Base-by-base conservation (phyloP, 1,140 invertebrate species). In the Macrobrachium nipponense region DNA sequence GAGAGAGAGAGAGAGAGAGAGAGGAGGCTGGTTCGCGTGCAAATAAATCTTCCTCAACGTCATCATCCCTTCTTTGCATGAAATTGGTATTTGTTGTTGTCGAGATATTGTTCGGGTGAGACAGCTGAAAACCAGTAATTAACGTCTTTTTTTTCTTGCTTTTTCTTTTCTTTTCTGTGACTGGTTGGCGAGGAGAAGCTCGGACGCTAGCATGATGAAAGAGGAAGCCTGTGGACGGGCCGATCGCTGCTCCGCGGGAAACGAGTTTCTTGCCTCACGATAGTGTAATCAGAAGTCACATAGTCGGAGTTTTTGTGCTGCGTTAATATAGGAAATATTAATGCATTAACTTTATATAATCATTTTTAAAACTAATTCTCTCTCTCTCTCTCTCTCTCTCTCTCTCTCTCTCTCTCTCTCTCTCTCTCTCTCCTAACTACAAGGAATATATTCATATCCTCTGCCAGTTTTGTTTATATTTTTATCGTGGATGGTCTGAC, bases 21-120 rank as follows among this genome's bases (percentile, higher is more conserved):
- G 51, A 51, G 51, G 8, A 12, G 27, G 27, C 27, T 51, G 51
- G 23, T 15, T 70, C 36, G 75, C 75, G 75, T 77, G 75, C 59
- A 59, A 77, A 77, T 77, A 77, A 77, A 77, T 77, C 75, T 77
- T 77, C 75, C 14, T 77, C 44, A 58, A 59, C 59, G 75, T 77
- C 76, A 79, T 79, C 76, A 79, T 62, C 76, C 18, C 60, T 79
- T 79, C 76, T 79, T 79, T 79, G 76, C 76, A 79, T 79, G 76
- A 82, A 82, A 82, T 72, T 82, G 80, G 66, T 72, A 82, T 72
- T 82, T 82, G 80, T 82, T 82, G 80, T 82, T 82, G 80, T 82
- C 80, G 68, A 70, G 80, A 70, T 73, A 82, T 82, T 82, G 80
- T 82, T 60, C 44, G 68, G 20, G 68, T 68, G 80, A 82, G 66